Conservation (phyloP, 2,888 invertebrate genomes). For the Orthosia gothica region DNA sequence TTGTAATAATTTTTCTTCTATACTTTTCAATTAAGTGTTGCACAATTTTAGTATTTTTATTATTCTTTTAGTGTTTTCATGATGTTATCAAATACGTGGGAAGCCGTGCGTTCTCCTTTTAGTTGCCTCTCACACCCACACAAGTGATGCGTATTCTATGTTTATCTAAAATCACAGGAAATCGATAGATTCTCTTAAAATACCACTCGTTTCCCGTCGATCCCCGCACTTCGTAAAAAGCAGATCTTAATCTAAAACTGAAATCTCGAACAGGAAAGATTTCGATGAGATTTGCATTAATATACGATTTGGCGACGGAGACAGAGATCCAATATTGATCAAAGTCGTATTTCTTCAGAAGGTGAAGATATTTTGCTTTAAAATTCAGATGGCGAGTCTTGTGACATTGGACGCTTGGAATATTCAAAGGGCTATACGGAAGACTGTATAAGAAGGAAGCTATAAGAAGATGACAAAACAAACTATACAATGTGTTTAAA, state of each 20-base stretch:
- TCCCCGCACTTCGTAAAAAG: slow-evolving; percentile 30
- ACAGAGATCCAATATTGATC: slow-evolving; percentile 65
- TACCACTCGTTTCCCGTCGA: slow-evolving; percentile 33
- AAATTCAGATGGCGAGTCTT: slow-evolving; percentile 54
- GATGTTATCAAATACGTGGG: not conserved
- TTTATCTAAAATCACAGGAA: slow-evolving; percentile 42
- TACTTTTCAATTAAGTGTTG: too few relatives aligned
- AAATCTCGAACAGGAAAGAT: slow-evolving; percentile 49
- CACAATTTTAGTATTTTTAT: not conserved
- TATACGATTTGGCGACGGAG: slow-evolving; percentile 56
- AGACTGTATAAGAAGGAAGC: slow-evolving; percentile 43
- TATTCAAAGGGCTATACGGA: slow-evolving; percentile 47
- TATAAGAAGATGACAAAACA: slow-evolving; percentile 14
- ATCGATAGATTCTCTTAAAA: slow-evolving; percentile 43
- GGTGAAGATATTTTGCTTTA: slow-evolving; percentile 55
- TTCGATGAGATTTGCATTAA: slow-evolving; percentile 61
- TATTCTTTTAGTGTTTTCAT: not conserved
- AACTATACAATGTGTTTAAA: not conserved
- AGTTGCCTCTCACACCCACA: slow-evolving; percentile 23
- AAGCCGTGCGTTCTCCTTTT: slow-evolving; percentile 7
- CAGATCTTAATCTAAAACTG: slow-evolving; percentile 51
- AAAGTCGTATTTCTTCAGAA: slow-evolving; percentile 55
- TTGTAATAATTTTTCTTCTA: too few relatives aligned
- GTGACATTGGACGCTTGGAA: slow-evolving; percentile 52
- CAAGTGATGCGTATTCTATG: slow-evolving; percentile 41